Conservation (phyloP, 2,113 vertebrate species). For the Odocoileus virginianus region DNA sequence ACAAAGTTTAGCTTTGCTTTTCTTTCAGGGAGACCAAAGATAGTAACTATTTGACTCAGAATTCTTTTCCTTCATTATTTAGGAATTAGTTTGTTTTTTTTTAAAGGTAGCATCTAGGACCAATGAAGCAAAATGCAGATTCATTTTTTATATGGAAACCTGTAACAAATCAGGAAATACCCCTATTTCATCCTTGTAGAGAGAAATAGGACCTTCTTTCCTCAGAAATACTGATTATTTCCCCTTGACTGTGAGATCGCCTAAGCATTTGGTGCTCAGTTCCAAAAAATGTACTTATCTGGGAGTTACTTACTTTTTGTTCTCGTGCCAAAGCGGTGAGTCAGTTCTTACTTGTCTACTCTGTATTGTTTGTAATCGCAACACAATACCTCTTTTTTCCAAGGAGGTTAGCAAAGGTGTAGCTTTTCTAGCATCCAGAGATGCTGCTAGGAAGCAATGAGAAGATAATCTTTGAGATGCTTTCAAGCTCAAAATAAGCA, state of each 20-base stretch:
- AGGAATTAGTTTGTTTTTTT: not conserved
- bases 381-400: not conserved
- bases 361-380: not conserved
- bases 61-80: not conserved
- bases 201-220: not conserved
- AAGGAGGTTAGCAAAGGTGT: not conserved
- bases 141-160: not conserved
- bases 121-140: not conserved
- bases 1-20: conserved; percentile 18
- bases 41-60: conserved; percentile 15
- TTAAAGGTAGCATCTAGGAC: not conserved
- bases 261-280: not conserved
- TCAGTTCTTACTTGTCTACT: not conserved
- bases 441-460: not conserved
- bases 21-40: conserved; percentile 13
- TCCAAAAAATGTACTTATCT: conserved; percentile 15
- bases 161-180: not conserved
- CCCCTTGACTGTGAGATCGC: not conserved
- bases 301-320: not conserved
- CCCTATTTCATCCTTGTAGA: not conserved
- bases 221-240: not conserved
- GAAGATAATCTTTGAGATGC: not conserved
- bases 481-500: not conserved
- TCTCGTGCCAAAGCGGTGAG: conserved; percentile 31
- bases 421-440: not conserved